These are phyloP conservation scores for Buteo buteo DNA, from an alignment of 2,113 vertebrate species.

Conservation along the genomic window DNA sequence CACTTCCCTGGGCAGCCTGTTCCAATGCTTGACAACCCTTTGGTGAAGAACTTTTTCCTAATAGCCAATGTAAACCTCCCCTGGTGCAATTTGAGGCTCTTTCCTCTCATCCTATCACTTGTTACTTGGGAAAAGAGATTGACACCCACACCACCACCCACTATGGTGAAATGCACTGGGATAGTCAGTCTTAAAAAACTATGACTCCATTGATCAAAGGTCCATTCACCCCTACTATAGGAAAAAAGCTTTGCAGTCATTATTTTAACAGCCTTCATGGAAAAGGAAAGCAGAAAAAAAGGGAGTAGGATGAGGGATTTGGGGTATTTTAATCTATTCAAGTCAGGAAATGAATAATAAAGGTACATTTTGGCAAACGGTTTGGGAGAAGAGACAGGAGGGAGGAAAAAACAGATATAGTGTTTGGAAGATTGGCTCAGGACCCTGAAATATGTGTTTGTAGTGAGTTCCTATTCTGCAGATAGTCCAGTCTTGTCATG, in stretches of 20 bases:
- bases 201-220: background rate
- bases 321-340: background rate
- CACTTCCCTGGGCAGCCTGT: background rate
- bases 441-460: background rate
- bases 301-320: background rate
- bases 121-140: background rate
- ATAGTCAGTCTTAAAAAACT: background rate
- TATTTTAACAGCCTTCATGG: background rate
- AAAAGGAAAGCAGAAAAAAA: background rate
- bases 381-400: background rate
- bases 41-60: background rate
- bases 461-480: background rate
- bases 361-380: background rate
- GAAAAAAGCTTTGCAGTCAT: background rate
- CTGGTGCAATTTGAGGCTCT: background rate
- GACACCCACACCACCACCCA: too few species aligned
- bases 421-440: background rate
- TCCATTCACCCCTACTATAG: background rate
- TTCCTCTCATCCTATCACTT: background rate
- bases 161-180: background rate
- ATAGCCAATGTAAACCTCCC: background rate
- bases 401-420: accelerated
- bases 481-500: background rate
- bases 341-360: background rate
- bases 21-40: background rate